A percentile compares a stretch with the other conserved stretches of the same genome.
Evolutionary conservation across 1,140 invertebrate genomes (phyloP).

Genomic region (Monochamus saltuarius): DNA sequence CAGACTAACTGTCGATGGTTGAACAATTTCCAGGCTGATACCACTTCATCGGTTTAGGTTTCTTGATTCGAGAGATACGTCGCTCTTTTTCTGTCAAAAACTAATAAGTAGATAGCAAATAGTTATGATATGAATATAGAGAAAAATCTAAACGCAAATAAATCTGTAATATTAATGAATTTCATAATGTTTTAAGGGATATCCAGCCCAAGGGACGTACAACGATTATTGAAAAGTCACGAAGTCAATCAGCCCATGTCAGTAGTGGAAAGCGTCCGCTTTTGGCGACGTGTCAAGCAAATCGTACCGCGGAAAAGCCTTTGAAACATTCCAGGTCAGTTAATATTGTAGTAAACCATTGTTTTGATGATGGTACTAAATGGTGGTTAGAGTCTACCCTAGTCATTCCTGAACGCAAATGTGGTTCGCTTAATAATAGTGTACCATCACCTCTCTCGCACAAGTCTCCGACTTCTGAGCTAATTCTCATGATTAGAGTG

Average conservation of each 20-base stretch:
- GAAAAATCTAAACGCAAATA: slow-evolving; percentile 1
- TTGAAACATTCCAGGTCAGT: slow-evolving; percentile 34
- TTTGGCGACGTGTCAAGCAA: slow-evolving; percentile 6
- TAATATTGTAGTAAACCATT: not conserved
- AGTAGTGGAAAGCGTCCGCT: not conserved
- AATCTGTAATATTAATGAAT: not conserved
- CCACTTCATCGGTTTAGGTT: too few species aligned
- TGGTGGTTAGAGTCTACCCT: too few species aligned
- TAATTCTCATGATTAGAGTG: too few species aligned
- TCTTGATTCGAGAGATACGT: too few species aligned
- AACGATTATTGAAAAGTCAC: slow-evolving; percentile 14
- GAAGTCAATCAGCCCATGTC: slow-evolving; percentile 7
- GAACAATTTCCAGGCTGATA: too few species aligned
- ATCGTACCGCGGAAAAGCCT: slow-evolving; percentile 15
- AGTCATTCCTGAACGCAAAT: too few species aligned
- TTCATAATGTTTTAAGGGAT: slow-evolving; percentile 17
- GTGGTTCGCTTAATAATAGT: too few species aligned
- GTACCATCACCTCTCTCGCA: too few species aligned
- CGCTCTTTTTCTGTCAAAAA: not conserved
- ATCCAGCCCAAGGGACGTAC: too few species aligned
- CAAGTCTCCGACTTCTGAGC: too few species aligned
- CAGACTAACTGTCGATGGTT: too few species aligned
- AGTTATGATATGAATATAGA: not conserved
- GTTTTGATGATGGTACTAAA: too few species aligned
- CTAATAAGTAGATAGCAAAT: not conserved